Base-by-base conservation (phyloP, 2,797 vertebrate genomes). In the Dryobates pubescens region DNA sequence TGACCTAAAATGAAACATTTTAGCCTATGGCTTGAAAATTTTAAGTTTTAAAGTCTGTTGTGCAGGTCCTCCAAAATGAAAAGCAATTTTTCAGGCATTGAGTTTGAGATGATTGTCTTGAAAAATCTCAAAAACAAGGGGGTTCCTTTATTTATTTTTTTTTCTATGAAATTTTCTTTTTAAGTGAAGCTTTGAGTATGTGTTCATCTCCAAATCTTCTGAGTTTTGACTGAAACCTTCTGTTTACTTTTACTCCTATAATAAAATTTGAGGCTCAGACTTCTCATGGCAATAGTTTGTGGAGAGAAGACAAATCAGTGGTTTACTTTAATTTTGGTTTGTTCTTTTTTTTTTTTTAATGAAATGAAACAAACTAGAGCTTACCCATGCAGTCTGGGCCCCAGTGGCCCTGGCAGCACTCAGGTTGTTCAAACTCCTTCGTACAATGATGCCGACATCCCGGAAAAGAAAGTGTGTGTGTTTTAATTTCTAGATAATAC, bases 331-430 rank as follows among this genome's bases (percentile, higher is more conserved):
- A 79, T 65, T n/a, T n/a, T n/a, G n/a, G n/a, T n/a, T n/a, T 43
- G 36, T 41, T n/a, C n/a, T n/a, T 12, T 43, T 2, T 4, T 38
- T 12, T 5, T 38, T 38, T 38, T n/a, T n/a, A n/a, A 12, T 38
- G 3, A 34, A 34, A 43, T 13, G 82, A 67, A 20, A 54, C 30
- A 47, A 43, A 24, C 4, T 26, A 4, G 6, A 67, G 34, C 98
- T 98, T 93, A 99, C 99, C 98, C 14, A 97, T 85, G 90, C 99
- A 99, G 81, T 99, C 97, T 47, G 97, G 97, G 24, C 99, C 99
- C 99, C 99, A 99, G 94, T 95, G 97, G 2, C 99, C 99, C 6
- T 98, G 96, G 88, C 99, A 99, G 94, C 99, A 99, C 27, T 77
- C 95, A 27, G 97, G 96, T 57, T 98, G 94, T 17, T 97, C 58